Evolutionary conservation across 2,113 vertebrate species (phyloP).

Genomic region (Tetrax tetrax): DNA sequence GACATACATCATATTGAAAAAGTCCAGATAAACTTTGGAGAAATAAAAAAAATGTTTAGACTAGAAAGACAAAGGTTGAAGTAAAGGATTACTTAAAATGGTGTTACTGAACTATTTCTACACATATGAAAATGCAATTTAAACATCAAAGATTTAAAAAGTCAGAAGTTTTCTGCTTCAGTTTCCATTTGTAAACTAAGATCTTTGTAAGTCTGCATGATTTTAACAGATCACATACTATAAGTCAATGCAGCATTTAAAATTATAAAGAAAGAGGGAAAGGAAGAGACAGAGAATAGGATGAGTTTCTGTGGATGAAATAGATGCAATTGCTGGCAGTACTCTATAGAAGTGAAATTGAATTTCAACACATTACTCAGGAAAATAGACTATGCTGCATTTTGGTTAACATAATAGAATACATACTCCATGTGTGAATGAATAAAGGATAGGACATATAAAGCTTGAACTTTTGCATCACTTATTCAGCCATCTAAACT

Average conservation of each 20-base stretch:
- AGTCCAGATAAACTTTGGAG: conserved; percentile 69
- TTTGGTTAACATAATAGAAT: conserved; percentile 24
- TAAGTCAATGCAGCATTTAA: conserved; percentile 5
- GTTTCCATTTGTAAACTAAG: conserved; percentile 31
- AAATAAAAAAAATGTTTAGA: conserved; percentile 68
- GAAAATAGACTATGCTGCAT: not conserved
- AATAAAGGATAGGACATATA: not conserved
- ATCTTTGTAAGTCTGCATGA: not conserved
- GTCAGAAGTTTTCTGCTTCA: not conserved
- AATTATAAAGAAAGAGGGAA: not conserved
- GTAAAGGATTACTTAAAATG: conserved; percentile 52
- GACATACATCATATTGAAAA: conserved; percentile 70
- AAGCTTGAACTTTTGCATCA: not conserved
- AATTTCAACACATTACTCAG: not conserved
- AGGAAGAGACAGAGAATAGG: not conserved
- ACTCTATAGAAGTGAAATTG: not conserved
- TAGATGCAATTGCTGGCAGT: not conserved
- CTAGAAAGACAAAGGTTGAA: conserved; percentile 63
- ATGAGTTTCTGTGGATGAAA: not conserved
- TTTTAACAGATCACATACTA: not conserved
- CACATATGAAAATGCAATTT: conserved; percentile 31
- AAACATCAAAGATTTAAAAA: conserved; percentile 2
- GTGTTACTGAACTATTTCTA: conserved; percentile 40
- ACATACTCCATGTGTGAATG: not conserved
- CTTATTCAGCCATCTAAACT: conserved; percentile 28